Percentiles rank a stretch among this genome's conserved stretches.
Conservation (phyloP, 1,140 invertebrate species). For the Drosophila burlai region DNA sequence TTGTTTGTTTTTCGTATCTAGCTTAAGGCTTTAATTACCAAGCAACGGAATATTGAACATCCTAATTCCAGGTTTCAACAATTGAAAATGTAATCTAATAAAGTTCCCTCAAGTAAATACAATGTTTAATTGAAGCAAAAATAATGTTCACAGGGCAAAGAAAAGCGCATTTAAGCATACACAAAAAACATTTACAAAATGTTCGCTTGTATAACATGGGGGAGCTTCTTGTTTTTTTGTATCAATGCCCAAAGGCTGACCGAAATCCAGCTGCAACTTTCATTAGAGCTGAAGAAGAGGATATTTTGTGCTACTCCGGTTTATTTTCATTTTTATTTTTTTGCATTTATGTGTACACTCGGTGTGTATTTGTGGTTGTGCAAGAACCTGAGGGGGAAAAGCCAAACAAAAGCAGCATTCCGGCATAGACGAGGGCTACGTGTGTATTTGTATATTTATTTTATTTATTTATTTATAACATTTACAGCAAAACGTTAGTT, state of each 20-base stretch:
- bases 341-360: background rate
- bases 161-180: slow-evolving; percentile 55
- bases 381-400: slow-evolving; percentile 8
- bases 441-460: slow-evolving; percentile 35
- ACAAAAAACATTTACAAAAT: slow-evolving; percentile 43
- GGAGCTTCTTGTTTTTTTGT: slow-evolving; percentile 4
- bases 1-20: background rate
- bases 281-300: slow-evolving; percentile 47
- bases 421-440: slow-evolving; percentile 19
- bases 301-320: slow-evolving; percentile 28
- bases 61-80: slow-evolving; percentile 4
- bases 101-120: slow-evolving; percentile 11
- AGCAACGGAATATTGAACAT: slow-evolving; percentile 14
- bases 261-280: slow-evolving; percentile 52
- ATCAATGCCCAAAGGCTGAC: slow-evolving; percentile 48
- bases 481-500: slow-evolving; percentile 70
- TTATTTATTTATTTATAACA: slow-evolving; percentile 70
- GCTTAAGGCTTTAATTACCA: slow-evolving; percentile 1
- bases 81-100: slow-evolving; percentile 27
- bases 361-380: background rate
- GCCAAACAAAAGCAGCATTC: slow-evolving; percentile 47
- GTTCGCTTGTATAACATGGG: background rate
- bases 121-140: slow-evolving; percentile 26
- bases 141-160: background rate
- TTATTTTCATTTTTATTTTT: slow-evolving; percentile 10